Conservation (phyloP, 2,113 vertebrate genomes). For the Smithornis capensis region DNA sequence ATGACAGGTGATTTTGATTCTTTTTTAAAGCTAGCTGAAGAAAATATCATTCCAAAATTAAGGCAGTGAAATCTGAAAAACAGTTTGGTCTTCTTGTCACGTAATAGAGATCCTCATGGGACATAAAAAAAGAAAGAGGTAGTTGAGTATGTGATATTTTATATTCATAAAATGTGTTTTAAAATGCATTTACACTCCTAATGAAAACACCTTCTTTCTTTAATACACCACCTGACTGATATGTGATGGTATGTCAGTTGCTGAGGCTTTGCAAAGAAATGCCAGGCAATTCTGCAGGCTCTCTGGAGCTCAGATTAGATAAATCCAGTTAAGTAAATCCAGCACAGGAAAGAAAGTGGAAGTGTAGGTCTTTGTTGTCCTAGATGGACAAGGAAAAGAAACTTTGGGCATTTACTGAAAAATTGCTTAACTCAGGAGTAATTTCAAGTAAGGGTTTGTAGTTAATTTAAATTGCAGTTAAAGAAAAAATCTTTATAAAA, state of each 20-base stretch:
- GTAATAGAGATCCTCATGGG: neutral
- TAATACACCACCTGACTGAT: neutral
- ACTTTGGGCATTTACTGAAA: neutral
- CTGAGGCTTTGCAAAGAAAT: neutral
- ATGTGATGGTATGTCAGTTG: neutral
- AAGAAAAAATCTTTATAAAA: neutral
- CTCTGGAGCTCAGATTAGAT: neutral
- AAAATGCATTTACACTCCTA: constrained; percentile 16
- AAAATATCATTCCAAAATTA: neutral
- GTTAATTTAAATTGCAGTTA: neutral
- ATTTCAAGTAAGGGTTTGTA: neutral
- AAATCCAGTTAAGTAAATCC: constrained; percentile 53
- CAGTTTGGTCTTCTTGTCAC: neutral
- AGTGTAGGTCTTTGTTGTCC: neutral
- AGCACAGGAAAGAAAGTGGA: neutral
- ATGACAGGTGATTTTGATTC: neutral
- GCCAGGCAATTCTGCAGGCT: neutral
- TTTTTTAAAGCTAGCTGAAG: neutral
- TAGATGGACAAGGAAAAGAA: neutral
- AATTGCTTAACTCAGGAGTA: neutral
- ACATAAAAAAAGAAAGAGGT: neutral
- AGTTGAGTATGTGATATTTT: neutral
- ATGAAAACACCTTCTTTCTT: constrained; percentile 5
- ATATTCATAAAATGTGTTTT: neutral
- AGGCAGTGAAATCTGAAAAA: neutral